phyloP scores from a whole-genome alignment of 1,140 invertebrate species.

The Manduca sexta region DNA sequence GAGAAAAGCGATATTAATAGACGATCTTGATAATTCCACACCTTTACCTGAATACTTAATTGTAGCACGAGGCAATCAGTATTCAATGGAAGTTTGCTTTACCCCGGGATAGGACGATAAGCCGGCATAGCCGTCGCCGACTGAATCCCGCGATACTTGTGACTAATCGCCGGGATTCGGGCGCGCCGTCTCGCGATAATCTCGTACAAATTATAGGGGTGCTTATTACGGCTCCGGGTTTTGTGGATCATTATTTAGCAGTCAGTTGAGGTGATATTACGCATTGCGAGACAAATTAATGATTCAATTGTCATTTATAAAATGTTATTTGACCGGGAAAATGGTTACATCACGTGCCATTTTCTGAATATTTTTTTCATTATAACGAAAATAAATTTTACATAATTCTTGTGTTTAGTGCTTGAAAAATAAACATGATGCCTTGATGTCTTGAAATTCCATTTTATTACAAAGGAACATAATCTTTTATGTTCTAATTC shows the following conservation, averaged over 20 bases:
- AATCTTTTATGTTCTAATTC: too few species aligned
- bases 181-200: constrained; percentile 57
- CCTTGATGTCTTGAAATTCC: too few species aligned
- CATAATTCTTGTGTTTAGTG: too few species aligned
- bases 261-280: constrained; percentile 25
- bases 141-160: constrained; percentile 60
- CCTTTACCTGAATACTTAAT: constrained; percentile 62
- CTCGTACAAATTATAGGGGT: constrained; percentile 63
- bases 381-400: too few species aligned
- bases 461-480: too few species aligned
- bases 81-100: constrained; percentile 50
- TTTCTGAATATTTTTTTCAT: too few species aligned
- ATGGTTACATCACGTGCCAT: too few species aligned
- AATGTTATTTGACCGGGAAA: too few species aligned
- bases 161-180: constrained; percentile 65
- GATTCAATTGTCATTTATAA: too few species aligned
- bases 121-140: constrained; percentile 40
- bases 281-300: too few species aligned
- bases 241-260: constrained; percentile 58
- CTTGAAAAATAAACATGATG: too few species aligned
- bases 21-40: constrained; percentile 50
- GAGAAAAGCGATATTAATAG: constrained; percentile 28
- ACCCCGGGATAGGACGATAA: constrained; percentile 38
- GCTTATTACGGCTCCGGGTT: constrained; percentile 45
- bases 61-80: constrained; percentile 45